phyloP scores from a whole-genome alignment of 2,797 vertebrate species.

The Crocidura indochinensis region DNA sequence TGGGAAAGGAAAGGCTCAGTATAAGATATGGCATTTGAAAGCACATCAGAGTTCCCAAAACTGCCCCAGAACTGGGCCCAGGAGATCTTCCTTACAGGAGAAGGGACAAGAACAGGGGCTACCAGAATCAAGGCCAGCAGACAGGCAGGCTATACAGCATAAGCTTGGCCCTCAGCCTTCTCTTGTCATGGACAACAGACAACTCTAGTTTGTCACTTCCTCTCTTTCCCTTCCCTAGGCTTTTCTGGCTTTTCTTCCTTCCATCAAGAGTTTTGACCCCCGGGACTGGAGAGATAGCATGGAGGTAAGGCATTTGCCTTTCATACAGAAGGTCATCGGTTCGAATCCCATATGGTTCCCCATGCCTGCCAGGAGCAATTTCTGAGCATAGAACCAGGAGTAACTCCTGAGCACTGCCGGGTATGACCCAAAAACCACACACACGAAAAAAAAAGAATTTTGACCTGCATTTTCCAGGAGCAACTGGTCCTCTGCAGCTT shows the following conservation, averaged over 20 bases:
- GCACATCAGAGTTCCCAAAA: fast-evolving
- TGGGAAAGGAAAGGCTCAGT: constrained; percentile 68
- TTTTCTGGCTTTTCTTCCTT: constrained; percentile 22
- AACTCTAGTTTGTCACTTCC: not conserved
- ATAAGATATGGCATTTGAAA: not conserved
- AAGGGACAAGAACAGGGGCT: not conserved
- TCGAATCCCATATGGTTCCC: too few species aligned
- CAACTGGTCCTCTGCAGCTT: not conserved
- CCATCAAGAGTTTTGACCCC: not conserved
- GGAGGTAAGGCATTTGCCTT: too few species aligned
- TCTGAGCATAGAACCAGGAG: too few species aligned
- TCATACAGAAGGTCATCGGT: too few species aligned
- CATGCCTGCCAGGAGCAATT: too few species aligned
- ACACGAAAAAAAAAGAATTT: too few species aligned
- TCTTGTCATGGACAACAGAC: fast-evolving
- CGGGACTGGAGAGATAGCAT: too few species aligned
- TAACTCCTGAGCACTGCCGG: too few species aligned
- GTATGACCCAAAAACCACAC: too few species aligned
- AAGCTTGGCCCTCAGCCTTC: not conserved
- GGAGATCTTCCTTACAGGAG: not conserved
- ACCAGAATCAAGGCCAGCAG: fast-evolving
- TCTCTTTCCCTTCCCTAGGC: not conserved
- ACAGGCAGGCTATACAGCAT: fast-evolving
- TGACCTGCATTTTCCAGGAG: not conserved
- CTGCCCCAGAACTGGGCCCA: not conserved